Conservation (phyloP, 2,797 vertebrate genomes). For the Rachycentron canadum region DNA sequence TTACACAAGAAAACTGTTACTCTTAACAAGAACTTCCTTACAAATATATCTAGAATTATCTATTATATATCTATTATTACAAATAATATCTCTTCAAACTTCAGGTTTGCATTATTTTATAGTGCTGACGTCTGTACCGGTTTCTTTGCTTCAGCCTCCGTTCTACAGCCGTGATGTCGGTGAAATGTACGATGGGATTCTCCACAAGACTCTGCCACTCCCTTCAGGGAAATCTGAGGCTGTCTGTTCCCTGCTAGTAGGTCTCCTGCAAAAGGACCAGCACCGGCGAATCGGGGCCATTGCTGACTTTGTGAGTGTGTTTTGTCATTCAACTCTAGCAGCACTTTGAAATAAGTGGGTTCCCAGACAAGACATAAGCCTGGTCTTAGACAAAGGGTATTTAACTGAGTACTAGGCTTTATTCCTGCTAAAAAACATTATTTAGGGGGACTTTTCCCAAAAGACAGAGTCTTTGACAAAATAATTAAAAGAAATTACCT, state of each 20-base stretch:
- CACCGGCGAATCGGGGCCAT: slow-evolving; percentile 93
- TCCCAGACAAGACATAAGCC: slow-evolving; percentile 21
- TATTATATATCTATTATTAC: no score
- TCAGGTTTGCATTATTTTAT: not conserved
- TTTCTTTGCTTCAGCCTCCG: slow-evolving; percentile 87
- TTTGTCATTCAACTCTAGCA: not conserved
- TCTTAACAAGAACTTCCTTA: no score
- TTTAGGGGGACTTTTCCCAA: not conserved
- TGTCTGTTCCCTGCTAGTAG: slow-evolving; percentile 89
- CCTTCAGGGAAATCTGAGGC: slow-evolving; percentile 92
- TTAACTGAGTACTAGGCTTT: not conserved
- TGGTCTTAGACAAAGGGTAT: not conserved
- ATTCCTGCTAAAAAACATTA: not conserved
- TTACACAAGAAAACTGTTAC: no score
- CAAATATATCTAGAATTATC: no score
- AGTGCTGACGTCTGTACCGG: not conserved
- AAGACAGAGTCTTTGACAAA: not conserved
- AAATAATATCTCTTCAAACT: no score
- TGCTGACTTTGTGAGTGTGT: slow-evolving; percentile 92
- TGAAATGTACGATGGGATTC: slow-evolving; percentile 98
- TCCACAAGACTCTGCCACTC: slow-evolving; percentile 91
- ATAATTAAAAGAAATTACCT: not conserved
- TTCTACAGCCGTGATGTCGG: slow-evolving; percentile 94
- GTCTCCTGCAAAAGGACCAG: slow-evolving; percentile 97
- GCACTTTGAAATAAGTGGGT: slow-evolving; percentile 15